These are phyloP conservation scores for Micronycteris hirsuta DNA, from an alignment of 2,113 vertebrate genomes.

Conservation along the genomic window DNA sequence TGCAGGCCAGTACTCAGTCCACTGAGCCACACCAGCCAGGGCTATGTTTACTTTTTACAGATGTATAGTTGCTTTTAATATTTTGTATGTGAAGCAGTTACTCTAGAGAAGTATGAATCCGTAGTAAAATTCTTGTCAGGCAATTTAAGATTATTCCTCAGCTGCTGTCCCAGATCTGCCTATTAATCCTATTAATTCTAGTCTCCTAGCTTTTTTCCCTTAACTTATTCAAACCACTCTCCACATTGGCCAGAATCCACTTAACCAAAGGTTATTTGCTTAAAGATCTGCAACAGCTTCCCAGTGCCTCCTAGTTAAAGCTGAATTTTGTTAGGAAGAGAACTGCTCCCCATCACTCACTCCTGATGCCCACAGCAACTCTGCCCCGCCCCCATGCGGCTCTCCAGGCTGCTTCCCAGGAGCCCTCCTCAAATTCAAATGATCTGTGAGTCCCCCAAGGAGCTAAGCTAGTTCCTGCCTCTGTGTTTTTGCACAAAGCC, in stretches of 20 bases:
- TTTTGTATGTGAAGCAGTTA: conserved; percentile 13
- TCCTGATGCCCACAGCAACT: not conserved
- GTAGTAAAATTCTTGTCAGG: not conserved
- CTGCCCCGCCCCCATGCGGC: not conserved
- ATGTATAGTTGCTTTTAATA: not conserved
- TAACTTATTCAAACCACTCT: not conserved
- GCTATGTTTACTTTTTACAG: not conserved
- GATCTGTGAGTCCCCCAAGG: accelerated
- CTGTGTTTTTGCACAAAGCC: too few species aligned
- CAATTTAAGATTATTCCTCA: not conserved
- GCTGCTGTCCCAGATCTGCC: not conserved
- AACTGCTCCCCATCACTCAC: not conserved
- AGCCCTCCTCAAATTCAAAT: not conserved
- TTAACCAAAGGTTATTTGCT: not conserved
- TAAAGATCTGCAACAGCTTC: not conserved
- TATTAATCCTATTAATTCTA: not conserved
- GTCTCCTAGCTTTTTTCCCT: not conserved
- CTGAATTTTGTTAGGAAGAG: not conserved
- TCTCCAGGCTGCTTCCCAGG: not conserved
- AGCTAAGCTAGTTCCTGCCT: not conserved
- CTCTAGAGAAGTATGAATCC: not conserved
- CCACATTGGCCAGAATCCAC: not conserved
- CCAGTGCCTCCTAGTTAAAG: not conserved
- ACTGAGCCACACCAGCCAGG: too few species aligned
- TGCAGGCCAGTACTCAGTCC: too few species aligned